phyloP scores from a whole-genome alignment of 2,113 vertebrate genomes.

The Cyphomyrus discorhynchus region DNA sequence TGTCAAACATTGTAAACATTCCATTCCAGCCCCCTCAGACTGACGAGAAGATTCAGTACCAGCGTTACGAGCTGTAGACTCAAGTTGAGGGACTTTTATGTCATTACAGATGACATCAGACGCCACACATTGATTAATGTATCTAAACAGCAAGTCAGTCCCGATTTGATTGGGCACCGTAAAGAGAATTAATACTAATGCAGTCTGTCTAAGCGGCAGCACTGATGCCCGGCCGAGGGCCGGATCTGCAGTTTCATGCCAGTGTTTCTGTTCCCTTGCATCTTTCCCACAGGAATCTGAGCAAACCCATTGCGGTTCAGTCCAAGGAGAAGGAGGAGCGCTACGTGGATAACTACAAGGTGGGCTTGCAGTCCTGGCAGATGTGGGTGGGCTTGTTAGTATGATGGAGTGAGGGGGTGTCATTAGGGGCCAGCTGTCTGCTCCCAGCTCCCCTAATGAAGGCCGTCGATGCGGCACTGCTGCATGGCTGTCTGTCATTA shows the following conservation, averaged over 20 bases:
- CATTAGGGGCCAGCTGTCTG: not conserved
- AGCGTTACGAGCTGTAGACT: not conserved
- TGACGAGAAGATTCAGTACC: not conserved
- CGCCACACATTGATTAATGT: not conserved
- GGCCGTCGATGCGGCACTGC: not conserved
- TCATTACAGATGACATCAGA: not conserved
- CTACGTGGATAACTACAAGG: slow-evolving; percentile 94
- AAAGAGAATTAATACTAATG: not conserved
- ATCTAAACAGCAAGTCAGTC: not conserved
- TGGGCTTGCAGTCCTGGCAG: slow-evolving; percentile 43
- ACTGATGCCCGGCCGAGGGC: not conserved
- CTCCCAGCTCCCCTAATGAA: not conserved
- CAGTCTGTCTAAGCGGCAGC: not conserved
- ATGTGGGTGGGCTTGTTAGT: not conserved
- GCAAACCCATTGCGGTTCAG: slow-evolving; percentile 93
- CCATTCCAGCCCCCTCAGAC: not conserved
- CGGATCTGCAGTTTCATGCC: not conserved
- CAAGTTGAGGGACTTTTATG: not conserved
- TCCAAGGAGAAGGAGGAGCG: slow-evolving; percentile 97
- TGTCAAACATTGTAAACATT: not conserved
- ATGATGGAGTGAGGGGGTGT: not conserved
- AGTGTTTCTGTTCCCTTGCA: not conserved
- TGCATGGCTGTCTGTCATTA: too few species aligned
- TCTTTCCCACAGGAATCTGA: slow-evolving; percentile 70
- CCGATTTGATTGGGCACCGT: not conserved